Percentiles rank a stretch among this genome's conserved stretches.
These are phyloP conservation scores for Tricholaema leucomelas DNA, from an alignment of 2,113 vertebrate species.

Conservation along the genomic window DNA sequence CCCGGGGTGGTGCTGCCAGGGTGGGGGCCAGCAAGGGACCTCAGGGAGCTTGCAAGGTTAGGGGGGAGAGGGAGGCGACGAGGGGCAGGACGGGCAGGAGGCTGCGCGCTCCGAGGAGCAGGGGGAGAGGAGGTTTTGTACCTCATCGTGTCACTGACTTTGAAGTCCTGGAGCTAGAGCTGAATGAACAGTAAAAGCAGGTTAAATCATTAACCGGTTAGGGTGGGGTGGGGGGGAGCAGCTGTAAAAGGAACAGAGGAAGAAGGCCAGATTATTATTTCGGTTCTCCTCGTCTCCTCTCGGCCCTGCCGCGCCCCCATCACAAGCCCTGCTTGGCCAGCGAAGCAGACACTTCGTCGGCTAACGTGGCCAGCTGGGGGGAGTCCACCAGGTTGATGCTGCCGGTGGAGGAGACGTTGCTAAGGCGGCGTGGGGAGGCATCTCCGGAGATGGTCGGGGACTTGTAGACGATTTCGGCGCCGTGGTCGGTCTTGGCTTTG, in stretches of 20 bases:
- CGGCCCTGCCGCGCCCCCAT: conserved; percentile 62
- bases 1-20: neutral
- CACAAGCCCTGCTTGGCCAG: conserved; percentile 99
- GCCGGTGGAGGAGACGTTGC: conserved; percentile 95
- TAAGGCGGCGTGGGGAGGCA: conserved; percentile 91
- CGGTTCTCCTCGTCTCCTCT: conserved; percentile 46
- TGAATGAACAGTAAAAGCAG: conserved; percentile 72
- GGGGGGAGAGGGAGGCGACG: neutral
- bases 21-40: neutral
- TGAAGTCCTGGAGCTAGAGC: conserved; percentile 74
- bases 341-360: conserved; percentile 95
- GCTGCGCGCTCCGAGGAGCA: conserved; percentile 52
- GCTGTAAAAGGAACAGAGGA: conserved; percentile 80
- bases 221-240: conserved; percentile 54
- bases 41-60: neutral
- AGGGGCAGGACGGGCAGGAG: neutral
- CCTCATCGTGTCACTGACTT: conserved; percentile 69
- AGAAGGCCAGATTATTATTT: conserved; percentile 78
- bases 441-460: conserved; percentile 86
- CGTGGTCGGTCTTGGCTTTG: conserved; percentile 97
- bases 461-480: conserved; percentile 93
- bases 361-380: conserved; percentile 94
- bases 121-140: conserved; percentile 69
- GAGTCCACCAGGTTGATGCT: conserved; percentile 97
- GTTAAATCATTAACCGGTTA: conserved; percentile 61